phyloP scores from a whole-genome alignment of 53 echinoderm and acorn worm species.

The Holothuria leucospilota region DNA sequence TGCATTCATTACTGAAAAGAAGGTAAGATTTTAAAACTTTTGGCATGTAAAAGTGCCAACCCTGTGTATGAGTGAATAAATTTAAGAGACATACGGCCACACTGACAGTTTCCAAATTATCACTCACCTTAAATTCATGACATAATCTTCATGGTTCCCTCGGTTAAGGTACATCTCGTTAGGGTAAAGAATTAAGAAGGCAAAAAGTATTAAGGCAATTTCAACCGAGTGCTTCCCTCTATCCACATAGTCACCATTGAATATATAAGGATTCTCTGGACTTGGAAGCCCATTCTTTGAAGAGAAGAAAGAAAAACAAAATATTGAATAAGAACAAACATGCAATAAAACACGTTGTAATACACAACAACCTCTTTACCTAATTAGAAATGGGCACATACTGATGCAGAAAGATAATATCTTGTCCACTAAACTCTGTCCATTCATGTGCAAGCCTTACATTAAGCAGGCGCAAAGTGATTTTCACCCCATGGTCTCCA shows the following conservation, averaged over 20 bases:
- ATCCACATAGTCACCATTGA: constrained; percentile 99
- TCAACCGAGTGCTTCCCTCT: constrained; percentile 90
- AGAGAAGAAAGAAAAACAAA: background rate
- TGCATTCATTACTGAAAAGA: too few species aligned
- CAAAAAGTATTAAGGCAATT: constrained; percentile 83
- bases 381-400: too few species aligned
- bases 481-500: too few species aligned
- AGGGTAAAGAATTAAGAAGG: constrained; percentile 90
- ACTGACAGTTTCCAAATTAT: background rate
- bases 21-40: too few species aligned
- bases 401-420: too few species aligned
- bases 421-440: too few species aligned
- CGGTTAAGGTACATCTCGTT: constrained; percentile 95
- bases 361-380: background rate
- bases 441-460: too few species aligned
- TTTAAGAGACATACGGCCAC: too few species aligned
- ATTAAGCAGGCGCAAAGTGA: too few species aligned
- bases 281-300: constrained; percentile 92
- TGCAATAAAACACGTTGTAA: background rate
- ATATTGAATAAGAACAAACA: background rate
- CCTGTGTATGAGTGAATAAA: too few species aligned
- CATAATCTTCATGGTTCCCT: constrained; percentile 97
- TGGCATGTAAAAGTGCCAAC: too few species aligned
- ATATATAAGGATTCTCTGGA: constrained; percentile 93
- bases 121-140: constrained; percentile 90